A percentile compares a stretch with the other conserved stretches of the same genome.
Evolutionary conservation across 2,113 vertebrate species (phyloP).

Genomic region (Brienomyrus brachyistius): DNA sequence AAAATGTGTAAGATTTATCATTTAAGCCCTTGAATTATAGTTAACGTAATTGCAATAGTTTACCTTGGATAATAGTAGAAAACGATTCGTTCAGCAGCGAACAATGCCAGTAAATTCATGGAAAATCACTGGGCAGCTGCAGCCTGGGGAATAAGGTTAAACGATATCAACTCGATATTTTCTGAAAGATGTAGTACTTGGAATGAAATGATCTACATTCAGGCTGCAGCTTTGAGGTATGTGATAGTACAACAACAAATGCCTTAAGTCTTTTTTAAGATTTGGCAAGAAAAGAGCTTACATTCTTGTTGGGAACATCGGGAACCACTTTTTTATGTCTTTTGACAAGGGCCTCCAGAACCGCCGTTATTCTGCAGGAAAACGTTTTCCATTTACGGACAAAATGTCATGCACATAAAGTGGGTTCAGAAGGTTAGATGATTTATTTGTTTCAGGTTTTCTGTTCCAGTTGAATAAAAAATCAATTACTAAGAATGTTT

Average conservation of each 20-base stretch:
- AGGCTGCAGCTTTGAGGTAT: not conserved
- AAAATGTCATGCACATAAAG: not conserved
- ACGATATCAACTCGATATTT: not conserved
- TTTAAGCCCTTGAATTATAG: not conserved
- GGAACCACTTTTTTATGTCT: not conserved
- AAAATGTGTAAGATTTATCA: not conserved
- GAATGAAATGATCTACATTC: not conserved
- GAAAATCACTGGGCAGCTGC: slow-evolving; percentile 4
- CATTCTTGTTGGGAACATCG: not conserved
- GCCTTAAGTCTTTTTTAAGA: not conserved
- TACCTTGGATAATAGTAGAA: not conserved
- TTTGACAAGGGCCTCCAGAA: not conserved
- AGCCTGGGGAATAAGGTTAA: not conserved
- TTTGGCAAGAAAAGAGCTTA: not conserved
- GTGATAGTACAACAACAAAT: not conserved
- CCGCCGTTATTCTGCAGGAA: not conserved
- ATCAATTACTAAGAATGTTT: not conserved
- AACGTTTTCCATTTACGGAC: not conserved
- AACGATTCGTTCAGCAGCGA: not conserved
- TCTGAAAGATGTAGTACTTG: not conserved
- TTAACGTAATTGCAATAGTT: not conserved
- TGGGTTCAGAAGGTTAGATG: not conserved
- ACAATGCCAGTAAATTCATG: not conserved
- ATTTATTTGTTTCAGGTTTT: not conserved
- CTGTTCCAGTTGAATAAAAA: not conserved